Evolutionary conservation across 2,113 vertebrate species (phyloP).

Genomic region (Melospiza georgiana): DNA sequence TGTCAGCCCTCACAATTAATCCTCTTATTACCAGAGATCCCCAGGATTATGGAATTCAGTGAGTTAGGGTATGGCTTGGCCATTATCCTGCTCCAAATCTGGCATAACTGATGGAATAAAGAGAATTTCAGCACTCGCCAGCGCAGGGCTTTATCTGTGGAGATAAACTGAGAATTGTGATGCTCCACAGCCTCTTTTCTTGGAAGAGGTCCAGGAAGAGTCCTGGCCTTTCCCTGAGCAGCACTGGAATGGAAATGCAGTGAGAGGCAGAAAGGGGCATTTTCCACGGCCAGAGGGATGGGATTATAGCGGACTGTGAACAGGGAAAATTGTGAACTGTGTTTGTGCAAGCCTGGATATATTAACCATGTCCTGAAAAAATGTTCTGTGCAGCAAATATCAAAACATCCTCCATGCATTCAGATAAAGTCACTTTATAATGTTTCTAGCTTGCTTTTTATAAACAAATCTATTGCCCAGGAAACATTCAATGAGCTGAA

Average conservation of each 20-base stretch:
- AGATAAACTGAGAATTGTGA: not conserved
- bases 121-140: not conserved
- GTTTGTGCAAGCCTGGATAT: not conserved
- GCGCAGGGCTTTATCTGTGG: not conserved
- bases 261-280: not conserved
- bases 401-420: not conserved
- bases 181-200: not conserved
- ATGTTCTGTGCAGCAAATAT: not conserved
- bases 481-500: not conserved
- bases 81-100: constrained; percentile 1
- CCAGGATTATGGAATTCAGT: not conserved
- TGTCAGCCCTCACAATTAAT: constrained; percentile 31
- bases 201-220: not conserved
- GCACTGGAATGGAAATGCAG: not conserved
- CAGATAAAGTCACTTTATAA: not conserved
- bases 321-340: not conserved
- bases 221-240: not conserved
- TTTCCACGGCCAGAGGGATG: not conserved
- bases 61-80: not conserved
- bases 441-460: not conserved
- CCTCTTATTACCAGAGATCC: constrained; percentile 27
- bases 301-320: not conserved
- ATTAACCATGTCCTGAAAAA: not conserved
- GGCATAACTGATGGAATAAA: not conserved
- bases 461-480: not conserved